A percentile compares a stretch with the other conserved stretches of the same genome.
phyloP scores from a whole-genome alignment of 2,888 invertebrate genomes.

The Pristionchus entomophagus region DNA sequence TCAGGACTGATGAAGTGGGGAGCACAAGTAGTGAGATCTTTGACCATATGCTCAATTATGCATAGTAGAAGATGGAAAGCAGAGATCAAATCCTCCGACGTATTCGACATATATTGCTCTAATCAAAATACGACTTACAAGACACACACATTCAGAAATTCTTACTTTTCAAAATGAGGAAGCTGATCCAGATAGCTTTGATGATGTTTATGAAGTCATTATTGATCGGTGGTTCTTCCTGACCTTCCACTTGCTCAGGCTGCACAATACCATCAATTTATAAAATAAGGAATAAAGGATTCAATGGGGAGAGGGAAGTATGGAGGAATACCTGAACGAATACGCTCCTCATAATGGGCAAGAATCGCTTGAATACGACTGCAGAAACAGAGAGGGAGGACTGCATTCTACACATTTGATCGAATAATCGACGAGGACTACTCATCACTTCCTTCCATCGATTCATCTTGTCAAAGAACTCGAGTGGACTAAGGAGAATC shows the following conservation, averaged over 20 bases:
- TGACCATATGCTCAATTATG: conserved; percentile 91
- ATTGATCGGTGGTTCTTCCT: not conserved
- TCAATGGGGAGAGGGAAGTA: not conserved
- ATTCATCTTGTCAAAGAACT: conserved; percentile 55
- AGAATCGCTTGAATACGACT: conserved; percentile 92
- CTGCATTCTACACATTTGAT: conserved; percentile 46
- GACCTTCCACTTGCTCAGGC: conserved; percentile 20
- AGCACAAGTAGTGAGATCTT: conserved; percentile 83
- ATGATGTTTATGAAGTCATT: not conserved
- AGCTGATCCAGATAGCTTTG: conserved; percentile 30
- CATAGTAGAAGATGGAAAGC: conserved; percentile 92
- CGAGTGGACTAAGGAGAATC: conserved; percentile 47
- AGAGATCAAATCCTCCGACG: conserved; percentile 91
- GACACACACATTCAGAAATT: not conserved
- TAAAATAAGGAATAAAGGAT: too few species aligned
- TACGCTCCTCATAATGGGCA: conserved; percentile 89
- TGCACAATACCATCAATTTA: not conserved
- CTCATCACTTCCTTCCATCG: conserved; percentile 55
- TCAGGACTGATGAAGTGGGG: conserved; percentile 51
- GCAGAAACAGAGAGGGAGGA: conserved; percentile 88
- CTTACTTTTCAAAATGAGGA: conserved; percentile 39
- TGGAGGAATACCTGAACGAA: conserved; percentile 80
- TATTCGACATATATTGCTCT: conserved; percentile 12
- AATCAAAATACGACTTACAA: not conserved
- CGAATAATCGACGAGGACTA: conserved; percentile 21